Conservation (phyloP, 35 echinoderm and acorn worm species). For the Acanthaster planci region DNA sequence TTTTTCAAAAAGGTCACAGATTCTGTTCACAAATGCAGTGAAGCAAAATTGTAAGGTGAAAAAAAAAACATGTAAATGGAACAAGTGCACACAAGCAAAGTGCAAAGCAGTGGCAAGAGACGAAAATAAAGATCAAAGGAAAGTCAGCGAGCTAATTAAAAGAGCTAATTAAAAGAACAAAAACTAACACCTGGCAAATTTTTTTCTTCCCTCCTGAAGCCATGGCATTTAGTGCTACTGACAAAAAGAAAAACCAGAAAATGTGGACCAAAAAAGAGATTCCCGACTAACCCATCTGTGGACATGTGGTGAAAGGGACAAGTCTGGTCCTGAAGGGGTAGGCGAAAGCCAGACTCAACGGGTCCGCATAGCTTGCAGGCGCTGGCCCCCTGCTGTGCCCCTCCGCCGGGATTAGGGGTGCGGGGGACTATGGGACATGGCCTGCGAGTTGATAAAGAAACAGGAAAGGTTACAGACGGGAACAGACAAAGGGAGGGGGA, state of each 20-base stretch:
- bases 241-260: too few relatives aligned
- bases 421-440: conserved; percentile 61
- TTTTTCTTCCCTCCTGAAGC: background rate
- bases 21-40: too few relatives aligned
- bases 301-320: conserved; percentile 93
- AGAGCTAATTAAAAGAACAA: background rate
- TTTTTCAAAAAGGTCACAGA: too few relatives aligned
- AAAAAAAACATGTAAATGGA: too few relatives aligned
- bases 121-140: too few relatives aligned
- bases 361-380: conserved; percentile 53
- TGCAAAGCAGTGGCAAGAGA: too few relatives aligned
- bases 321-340: conserved; percentile 77
- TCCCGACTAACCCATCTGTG: conserved; percentile 87
- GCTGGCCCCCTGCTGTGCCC: conserved; percentile 22
- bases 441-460: conserved; percentile 59
- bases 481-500: background rate
- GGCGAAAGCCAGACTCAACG: conserved; percentile 73
- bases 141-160: too few relatives aligned
- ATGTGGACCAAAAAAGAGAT: background rate
- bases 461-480: conserved; percentile 5
- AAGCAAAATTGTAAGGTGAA: too few relatives aligned
- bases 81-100: too few relatives aligned
- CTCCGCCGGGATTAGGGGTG: conserved; percentile 91
- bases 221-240: background rate
- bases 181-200: background rate